Evolutionary conservation across 2,888 invertebrate species (phyloP).

Genomic region (Agrochola litura): DNA sequence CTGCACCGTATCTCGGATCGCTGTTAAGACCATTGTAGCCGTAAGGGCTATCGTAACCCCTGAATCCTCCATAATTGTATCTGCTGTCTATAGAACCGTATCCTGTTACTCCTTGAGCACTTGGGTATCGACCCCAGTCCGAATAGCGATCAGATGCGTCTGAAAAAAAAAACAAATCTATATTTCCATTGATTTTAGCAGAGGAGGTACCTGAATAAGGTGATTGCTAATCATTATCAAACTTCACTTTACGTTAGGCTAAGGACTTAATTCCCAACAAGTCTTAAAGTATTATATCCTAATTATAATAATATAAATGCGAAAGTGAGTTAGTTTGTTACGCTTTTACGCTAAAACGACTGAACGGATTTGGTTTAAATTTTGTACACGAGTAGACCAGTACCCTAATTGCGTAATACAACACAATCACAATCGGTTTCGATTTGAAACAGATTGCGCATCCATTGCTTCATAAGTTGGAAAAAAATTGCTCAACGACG

Average conservation of each 20-base stretch:
- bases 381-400: no score
- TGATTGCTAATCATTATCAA: neutral
- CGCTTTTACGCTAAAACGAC: no score
- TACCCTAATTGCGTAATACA: no score
- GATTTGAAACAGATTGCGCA: no score
- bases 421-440: no score
- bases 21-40: slow-evolving; percentile 56
- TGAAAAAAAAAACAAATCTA: slow-evolving; percentile 60
- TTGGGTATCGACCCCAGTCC: slow-evolving; percentile 81
- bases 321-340: no score
- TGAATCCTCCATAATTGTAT: slow-evolving; percentile 64
- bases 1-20: slow-evolving; percentile 51
- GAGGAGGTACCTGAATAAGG: neutral
- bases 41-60: slow-evolving; percentile 54
- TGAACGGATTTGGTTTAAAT: no score
- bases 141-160: slow-evolving; percentile 76
- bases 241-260: neutral
- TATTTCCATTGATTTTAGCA: neutral
- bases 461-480: no score
- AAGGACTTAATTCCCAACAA: neutral
- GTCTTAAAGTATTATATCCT: neutral
- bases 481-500: no score
- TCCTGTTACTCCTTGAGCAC: slow-evolving; percentile 71
- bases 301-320: no score
- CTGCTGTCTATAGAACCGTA: slow-evolving; percentile 80